Evolutionary conservation across 2,888 invertebrate species (phyloP).

Genomic region (Patella depressa): DNA sequence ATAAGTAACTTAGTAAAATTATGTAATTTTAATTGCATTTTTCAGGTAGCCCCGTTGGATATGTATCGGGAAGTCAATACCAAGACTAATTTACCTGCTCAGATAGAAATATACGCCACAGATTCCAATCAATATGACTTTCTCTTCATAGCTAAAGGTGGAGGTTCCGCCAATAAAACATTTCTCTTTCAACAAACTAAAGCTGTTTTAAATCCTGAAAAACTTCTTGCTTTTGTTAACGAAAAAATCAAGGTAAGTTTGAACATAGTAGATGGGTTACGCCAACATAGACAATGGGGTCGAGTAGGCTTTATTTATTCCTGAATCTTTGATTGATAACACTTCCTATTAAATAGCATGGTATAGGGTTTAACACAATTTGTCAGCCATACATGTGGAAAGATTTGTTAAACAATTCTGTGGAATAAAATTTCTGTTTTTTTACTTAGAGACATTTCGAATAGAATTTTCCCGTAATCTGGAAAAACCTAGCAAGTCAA

Average conservation of each 20-base stretch:
- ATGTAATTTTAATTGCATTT: slow-evolving; percentile 11
- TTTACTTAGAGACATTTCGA: too few relatives aligned
- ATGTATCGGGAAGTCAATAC: slow-evolving; percentile 71
- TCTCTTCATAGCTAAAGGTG: slow-evolving; percentile 71
- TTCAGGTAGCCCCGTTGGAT: slow-evolving; percentile 69
- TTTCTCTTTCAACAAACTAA: slow-evolving; percentile 71
- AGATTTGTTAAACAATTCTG: too few relatives aligned
- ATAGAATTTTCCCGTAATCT: too few relatives aligned
- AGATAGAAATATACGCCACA: slow-evolving; percentile 70
- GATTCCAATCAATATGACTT: slow-evolving; percentile 68
- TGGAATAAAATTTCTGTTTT: too few relatives aligned
- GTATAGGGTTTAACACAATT: too few relatives aligned
- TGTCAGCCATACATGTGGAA: too few relatives aligned
- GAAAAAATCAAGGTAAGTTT: slow-evolving; percentile 69
- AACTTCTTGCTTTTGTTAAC: slow-evolving; percentile 66
- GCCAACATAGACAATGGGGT: too few relatives aligned
- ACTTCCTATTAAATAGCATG: too few relatives aligned
- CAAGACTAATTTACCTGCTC: slow-evolving; percentile 70
- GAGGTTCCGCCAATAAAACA: slow-evolving; percentile 71
- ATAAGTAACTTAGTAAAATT: background rate
- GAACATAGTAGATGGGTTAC: too few relatives aligned
- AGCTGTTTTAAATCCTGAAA: slow-evolving; percentile 69
- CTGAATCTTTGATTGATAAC: too few relatives aligned
- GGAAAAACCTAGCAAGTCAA: too few relatives aligned
- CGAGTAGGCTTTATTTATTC: too few relatives aligned